Base-by-base conservation (phyloP, 1,140 invertebrate species). In the Armadillidium nasatum region DNA sequence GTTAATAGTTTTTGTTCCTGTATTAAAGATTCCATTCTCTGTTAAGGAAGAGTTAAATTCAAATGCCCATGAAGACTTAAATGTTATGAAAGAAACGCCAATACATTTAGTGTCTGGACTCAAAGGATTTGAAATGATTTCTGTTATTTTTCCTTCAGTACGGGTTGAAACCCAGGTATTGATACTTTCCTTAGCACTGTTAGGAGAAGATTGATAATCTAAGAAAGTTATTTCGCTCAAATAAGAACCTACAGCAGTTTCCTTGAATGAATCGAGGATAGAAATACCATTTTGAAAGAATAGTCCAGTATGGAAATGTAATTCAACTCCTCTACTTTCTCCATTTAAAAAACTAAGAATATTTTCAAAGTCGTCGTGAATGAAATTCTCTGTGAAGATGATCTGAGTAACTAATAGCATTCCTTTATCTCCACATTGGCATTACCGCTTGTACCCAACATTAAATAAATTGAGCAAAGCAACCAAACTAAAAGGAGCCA, bases 41-140 rank as follows among this genome's bases (percentile, higher is more conserved):
- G 93, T 94, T 0, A 82, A 82, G 0, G 85, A 83, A 19, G 82
- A 80, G 15, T 81, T 67, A 74, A 96, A 95, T 0, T 89, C 87
- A 7, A 87, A 84, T 71, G 88, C 86, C 94, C 94, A 96, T 44
- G 87, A 85, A 11, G 92, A 93, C 85, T 94, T 94, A 84, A 95
- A 96, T 83, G 94, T 93, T 60, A 95, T 87, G 10, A 93, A 93
- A 85, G 95, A 95, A 2, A 93, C 85, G 0, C 95, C 85, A 9
- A 95, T 87, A 23, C 94, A 76, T 75, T 86, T 85, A 85, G 87
- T 79, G 88, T 89, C 84, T 0, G 86, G 76, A 45, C 84, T 83
- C n/a, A 79, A 80, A 54, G 84, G 83, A 22, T 74, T 73, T 80
- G 69, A 15, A 82, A 68, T 22, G 50, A 94, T 84, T 7, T 89